phyloP scores from a whole-genome alignment of 1,140 invertebrate genomes.

The Ctenoplectra terminalis region DNA sequence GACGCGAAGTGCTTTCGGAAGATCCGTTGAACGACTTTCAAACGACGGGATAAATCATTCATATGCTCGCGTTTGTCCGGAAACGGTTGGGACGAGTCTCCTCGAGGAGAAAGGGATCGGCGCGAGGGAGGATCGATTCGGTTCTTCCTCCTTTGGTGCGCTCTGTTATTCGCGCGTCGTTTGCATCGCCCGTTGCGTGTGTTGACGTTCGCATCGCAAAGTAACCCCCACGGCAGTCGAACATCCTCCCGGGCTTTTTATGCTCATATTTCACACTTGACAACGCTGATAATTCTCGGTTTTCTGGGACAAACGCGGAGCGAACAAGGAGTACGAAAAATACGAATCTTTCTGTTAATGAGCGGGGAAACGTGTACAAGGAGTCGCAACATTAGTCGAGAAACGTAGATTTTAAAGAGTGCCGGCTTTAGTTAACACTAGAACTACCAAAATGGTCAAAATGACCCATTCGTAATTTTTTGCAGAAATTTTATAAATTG shows the following conservation, averaged over 20 bases:
- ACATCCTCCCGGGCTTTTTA: constrained; percentile 6
- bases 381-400: not conserved
- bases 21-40: constrained; percentile 47
- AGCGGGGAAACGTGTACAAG: not conserved
- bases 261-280: constrained; percentile 30
- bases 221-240: not conserved
- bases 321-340: not conserved
- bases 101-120: constrained; percentile 1
- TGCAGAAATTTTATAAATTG: no score
- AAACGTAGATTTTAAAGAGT: not conserved
- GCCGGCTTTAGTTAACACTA: not conserved
- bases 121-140: constrained; percentile 16
- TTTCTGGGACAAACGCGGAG: not conserved
- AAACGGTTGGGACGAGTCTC: not conserved
- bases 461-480: no score
- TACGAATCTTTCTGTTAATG: not conserved
- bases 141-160: no score
- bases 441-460: no score
- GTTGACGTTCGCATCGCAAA: not conserved
- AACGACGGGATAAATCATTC: constrained; percentile 49
- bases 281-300: not conserved
- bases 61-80: constrained; percentile 46
- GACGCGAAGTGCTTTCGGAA: constrained; percentile 26
- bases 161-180: not conserved
- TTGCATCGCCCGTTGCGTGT: not conserved